These are phyloP conservation scores for Ips nitidus DNA, from an alignment of 1,140 invertebrate species.

Conservation along the genomic window DNA sequence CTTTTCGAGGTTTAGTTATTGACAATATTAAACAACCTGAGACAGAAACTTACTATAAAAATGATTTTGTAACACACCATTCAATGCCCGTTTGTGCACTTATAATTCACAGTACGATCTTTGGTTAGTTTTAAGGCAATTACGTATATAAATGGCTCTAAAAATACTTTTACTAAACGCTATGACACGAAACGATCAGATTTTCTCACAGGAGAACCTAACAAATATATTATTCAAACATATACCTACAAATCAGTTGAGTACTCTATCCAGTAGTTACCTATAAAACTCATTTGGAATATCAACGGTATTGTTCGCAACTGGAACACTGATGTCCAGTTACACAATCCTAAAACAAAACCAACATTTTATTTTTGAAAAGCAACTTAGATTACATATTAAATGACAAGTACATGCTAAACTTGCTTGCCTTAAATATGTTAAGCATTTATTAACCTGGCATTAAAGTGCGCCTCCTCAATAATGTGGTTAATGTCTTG, in stretches of 20 bases:
- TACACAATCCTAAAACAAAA: background rate
- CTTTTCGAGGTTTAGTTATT: too few relatives aligned
- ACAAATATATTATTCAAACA: too few relatives aligned
- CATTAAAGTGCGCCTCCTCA: constrained; percentile 41
- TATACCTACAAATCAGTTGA: background rate
- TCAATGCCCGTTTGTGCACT: too few relatives aligned
- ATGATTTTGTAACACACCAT: too few relatives aligned
- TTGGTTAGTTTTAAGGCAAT: constrained; percentile 3
- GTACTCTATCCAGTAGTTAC: background rate
- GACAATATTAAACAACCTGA: too few relatives aligned
- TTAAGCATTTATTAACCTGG: constrained; percentile 38
- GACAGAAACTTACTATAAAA: too few relatives aligned
- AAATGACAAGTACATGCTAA: background rate
- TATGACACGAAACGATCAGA: too few relatives aligned
- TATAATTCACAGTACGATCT: background rate
- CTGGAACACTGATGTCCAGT: background rate
- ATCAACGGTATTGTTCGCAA: background rate
- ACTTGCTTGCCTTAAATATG: background rate
- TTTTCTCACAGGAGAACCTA: too few relatives aligned
- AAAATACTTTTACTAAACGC: background rate
- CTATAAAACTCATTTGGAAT: background rate
- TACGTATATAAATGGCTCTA: background rate
- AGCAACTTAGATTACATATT: background rate
- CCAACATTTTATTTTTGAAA: background rate
- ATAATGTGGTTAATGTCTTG: constrained; percentile 41